A percentile compares a stretch with the other conserved stretches of the same genome.
These are phyloP conservation scores for Ailuropoda melanoleuca DNA, from an alignment of 2,113 vertebrate genomes.

Conservation along the genomic window DNA sequence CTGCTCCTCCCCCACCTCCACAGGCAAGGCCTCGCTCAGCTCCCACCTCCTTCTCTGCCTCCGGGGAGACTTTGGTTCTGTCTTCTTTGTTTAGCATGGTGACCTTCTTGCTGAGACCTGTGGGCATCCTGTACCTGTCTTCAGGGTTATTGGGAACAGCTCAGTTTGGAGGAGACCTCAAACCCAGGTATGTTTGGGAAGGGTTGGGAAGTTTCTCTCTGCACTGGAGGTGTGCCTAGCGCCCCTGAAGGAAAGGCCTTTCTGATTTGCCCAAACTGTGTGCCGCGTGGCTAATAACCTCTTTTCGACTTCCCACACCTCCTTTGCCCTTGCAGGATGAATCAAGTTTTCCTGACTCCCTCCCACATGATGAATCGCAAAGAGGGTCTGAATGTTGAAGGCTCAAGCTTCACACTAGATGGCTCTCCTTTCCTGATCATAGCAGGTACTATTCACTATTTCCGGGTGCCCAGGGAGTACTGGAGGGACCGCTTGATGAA, in stretches of 20 bases:
- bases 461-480: conserved; percentile 90
- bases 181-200: not conserved
- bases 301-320: not conserved
- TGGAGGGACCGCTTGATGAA: conserved; percentile 93
- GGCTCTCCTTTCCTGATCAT: conserved; percentile 88
- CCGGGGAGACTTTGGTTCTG: not conserved
- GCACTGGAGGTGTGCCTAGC: not conserved
- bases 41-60: fast-evolving
- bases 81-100: conserved; percentile 39
- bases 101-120: conserved; percentile 2
- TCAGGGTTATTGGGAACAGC: not conserved
- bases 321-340: conserved; percentile 72
- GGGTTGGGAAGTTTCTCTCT: not conserved
- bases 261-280: not conserved
- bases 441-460: conserved; percentile 93
- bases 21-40: not conserved
- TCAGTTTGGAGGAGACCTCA: fast-evolving
- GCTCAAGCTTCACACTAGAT: conserved; percentile 87
- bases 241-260: not conserved
- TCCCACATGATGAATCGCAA: conserved; percentile 64
- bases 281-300: too few relatives aligned
- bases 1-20: not conserved
- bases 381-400: conserved; percentile 83
- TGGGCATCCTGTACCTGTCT: conserved; percentile 38
- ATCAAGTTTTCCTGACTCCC: conserved; percentile 67